Evolutionary conservation across 2,797 vertebrate species (phyloP).

Genomic region (Cynodonichthys magdalenae): DNA sequence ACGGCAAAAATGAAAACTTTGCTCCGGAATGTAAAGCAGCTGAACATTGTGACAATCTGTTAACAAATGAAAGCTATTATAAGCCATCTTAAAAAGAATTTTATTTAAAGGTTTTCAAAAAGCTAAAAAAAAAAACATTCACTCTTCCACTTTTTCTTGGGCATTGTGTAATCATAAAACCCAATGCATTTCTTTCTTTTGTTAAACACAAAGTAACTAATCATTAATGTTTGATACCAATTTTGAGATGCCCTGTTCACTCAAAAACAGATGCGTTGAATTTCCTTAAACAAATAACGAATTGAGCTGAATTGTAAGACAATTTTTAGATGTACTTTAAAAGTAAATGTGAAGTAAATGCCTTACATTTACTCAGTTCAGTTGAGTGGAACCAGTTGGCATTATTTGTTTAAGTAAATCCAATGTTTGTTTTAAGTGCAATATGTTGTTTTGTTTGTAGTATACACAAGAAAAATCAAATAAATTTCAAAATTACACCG

Average conservation of each 20-base stretch:
- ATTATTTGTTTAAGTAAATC: no score
- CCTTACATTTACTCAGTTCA: no score
- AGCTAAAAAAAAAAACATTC: not conserved
- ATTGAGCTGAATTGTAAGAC: no score
- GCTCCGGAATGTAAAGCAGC: constrained; percentile 14
- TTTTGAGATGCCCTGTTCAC: constrained; percentile 9
- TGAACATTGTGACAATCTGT: constrained; percentile 35
- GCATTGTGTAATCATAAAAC: no score
- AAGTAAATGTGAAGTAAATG: no score
- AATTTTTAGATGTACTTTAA: no score
- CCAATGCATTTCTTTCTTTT: no score
- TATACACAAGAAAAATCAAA: constrained; percentile 3
- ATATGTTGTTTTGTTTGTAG: constrained; percentile 10
- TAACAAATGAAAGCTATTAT: constrained; percentile 50
- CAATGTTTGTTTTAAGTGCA: no score
- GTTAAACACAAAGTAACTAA: constrained; percentile 3
- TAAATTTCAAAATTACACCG: constrained; percentile 14
- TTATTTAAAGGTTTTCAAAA: not conserved
- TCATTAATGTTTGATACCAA: constrained; percentile 5
- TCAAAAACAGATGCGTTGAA: no score
- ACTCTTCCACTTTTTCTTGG: not conserved
- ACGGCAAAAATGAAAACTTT: not conserved
- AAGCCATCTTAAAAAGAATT: constrained; percentile 54
- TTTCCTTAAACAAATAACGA: no score
- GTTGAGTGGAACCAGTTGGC: no score